Evolutionary conservation across 2,888 invertebrate genomes (phyloP).

Genomic region (Drosophila falleni): DNA sequence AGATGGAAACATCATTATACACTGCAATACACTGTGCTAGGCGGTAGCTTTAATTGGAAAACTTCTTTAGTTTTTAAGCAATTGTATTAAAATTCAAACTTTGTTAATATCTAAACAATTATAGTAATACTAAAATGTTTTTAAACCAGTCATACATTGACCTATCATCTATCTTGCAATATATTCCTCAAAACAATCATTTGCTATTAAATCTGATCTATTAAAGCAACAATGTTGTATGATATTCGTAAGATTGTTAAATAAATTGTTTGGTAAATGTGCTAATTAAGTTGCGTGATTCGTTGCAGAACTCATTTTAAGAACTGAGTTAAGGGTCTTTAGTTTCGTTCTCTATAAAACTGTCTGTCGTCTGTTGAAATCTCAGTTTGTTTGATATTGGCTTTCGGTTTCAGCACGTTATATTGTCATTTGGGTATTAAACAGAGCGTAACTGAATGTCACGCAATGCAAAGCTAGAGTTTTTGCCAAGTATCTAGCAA

Average conservation of each 20-base stretch:
- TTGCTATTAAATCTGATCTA: not conserved
- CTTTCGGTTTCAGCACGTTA: slow-evolving; percentile 48
- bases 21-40: no score
- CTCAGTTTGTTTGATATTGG: slow-evolving; percentile 26
- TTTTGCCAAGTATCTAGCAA: slow-evolving; percentile 41
- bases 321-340: not conserved
- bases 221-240: not conserved
- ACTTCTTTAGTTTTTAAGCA: no score
- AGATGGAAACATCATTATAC: no score
- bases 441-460: slow-evolving; percentile 74
- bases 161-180: not conserved
- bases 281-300: slow-evolving; percentile 14
- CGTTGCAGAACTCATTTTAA: slow-evolving; percentile 6
- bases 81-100: no score
- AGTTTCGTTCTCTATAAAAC: not conserved
- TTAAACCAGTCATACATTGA: not conserved
- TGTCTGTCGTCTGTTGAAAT: slow-evolving; percentile 28
- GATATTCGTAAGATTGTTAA: not conserved
- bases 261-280: slow-evolving; percentile 7
- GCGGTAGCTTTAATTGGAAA: no score
- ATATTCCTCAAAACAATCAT: not conserved
- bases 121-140: not conserved
- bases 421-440: slow-evolving; percentile 58
- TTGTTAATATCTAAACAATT: no score
- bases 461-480: slow-evolving; percentile 57